phyloP scores from a whole-genome alignment of 2,888 invertebrate species.

The Achlya flavicornis region DNA sequence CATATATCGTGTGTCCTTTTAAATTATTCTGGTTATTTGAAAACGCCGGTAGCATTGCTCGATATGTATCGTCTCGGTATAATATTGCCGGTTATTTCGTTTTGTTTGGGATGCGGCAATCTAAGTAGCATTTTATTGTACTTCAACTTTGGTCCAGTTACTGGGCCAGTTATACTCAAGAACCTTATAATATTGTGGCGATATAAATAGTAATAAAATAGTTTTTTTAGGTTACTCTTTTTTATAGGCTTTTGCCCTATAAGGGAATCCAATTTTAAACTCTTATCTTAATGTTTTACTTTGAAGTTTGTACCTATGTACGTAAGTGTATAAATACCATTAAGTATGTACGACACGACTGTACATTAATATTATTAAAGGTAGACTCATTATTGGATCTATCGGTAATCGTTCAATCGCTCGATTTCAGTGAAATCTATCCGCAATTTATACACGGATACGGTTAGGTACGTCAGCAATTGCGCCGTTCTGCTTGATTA shows the following conservation, averaged over 20 bases:
- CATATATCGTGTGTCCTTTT: conserved; percentile 18
- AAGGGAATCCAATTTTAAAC: too few relatives aligned
- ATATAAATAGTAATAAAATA: too few relatives aligned
- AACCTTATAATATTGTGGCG: too few relatives aligned
- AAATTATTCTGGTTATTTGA: conserved; percentile 12
- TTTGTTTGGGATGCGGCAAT: conserved; percentile 13
- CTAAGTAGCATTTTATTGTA: conserved; percentile 22
- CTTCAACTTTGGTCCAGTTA: neutral
- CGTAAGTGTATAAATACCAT: too few relatives aligned
- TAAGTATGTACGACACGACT: too few relatives aligned
- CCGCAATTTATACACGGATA: neutral
- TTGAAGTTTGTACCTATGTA: too few relatives aligned
- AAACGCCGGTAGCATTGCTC: conserved; percentile 37
- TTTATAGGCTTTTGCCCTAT: too few relatives aligned
- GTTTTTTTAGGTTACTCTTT: too few relatives aligned
- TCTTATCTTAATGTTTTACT: too few relatives aligned
- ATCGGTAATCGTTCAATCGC: too few relatives aligned
- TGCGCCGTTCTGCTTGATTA: neutral
- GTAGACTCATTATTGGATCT: too few relatives aligned
- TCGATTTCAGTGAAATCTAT: neutral
- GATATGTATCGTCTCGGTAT: conserved; percentile 47
- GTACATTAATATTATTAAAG: too few relatives aligned
- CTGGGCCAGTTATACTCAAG: neutral
- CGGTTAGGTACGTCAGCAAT: neutral
- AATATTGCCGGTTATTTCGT: conserved; percentile 30